Evolutionary conservation across 2,113 vertebrate genomes (phyloP).

Genomic region (Eptesicus fuscus): DNA sequence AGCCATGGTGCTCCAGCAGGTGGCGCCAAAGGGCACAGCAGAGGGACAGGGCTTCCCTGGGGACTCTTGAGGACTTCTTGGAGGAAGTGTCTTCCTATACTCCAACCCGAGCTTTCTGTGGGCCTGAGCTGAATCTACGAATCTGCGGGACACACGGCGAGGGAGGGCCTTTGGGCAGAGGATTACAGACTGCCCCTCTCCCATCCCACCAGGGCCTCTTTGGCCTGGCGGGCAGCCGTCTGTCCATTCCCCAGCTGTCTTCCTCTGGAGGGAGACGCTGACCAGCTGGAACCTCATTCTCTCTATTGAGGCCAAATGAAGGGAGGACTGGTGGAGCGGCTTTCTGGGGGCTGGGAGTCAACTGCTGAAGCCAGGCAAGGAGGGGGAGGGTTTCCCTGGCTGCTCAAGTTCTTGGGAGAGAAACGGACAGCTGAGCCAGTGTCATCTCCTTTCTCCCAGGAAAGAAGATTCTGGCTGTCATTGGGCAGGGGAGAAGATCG

Average conservation of each 20-base stretch:
- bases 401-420: background rate
- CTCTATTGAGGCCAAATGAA: constrained; percentile 64
- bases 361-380: constrained; percentile 44
- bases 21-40: constrained; percentile 56
- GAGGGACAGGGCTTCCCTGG: background rate
- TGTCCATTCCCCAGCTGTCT: constrained; percentile 73
- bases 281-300: constrained; percentile 72
- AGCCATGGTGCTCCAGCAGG: constrained; percentile 43
- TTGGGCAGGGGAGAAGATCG: background rate
- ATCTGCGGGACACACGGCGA: constrained; percentile 27
- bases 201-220: constrained; percentile 54
- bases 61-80: constrained; percentile 54
- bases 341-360: constrained; percentile 62
- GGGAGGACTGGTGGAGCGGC: constrained; percentile 53
- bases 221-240: constrained; percentile 54
- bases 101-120: background rate
- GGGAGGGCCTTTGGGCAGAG: constrained; percentile 48
- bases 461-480: background rate
- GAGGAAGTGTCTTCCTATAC: constrained; percentile 48
- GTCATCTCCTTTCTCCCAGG: background rate
- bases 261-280: constrained; percentile 68
- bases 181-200: constrained; percentile 25
- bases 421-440: background rate
- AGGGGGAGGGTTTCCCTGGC: constrained; percentile 44
- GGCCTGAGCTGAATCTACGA: constrained; percentile 2